Evolutionary conservation across 2,113 vertebrate genomes (phyloP), one percentile per base, ranked within the genome.

Genomic region (Excalfactoria chinensis): DNA sequence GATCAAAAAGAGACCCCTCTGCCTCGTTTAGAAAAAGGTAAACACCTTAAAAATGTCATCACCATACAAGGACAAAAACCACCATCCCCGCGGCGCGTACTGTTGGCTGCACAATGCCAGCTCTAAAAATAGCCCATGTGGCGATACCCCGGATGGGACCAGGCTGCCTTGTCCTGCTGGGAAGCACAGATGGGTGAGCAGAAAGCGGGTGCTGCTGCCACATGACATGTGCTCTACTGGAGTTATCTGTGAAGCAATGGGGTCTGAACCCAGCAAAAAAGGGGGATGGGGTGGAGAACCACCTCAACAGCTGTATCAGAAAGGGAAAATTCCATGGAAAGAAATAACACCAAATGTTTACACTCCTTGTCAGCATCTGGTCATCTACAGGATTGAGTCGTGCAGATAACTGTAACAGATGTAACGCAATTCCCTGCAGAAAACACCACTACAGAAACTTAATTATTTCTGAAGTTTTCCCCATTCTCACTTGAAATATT

Each of bases 21-120:
- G 48, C 60, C 64, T 91, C 69, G 40, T 60, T 28, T 44, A 43
- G 78, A 87, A 76, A 92, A 89, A 67, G 62, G 19, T 71, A 74
- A 95, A 94, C 90, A 83, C 88, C 64, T 95, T 79, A 77, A 77
- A 90, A 92, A 76, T 55, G 53, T 85, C 80, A 91, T 64, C 69
- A 77, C 95, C 91, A 95, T 96, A 94, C 88, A 95, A 93, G 95
- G 89, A 66, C 82, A 95, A 93, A 94, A 89, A 95, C 53, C 79
- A 93, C 83, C 84, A 93, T 40, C 81, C 51, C 46, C 3, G 89
- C 66, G 34, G 78, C 6, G 35, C 48, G 88, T 84, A 64, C 43
- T 44, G 82, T 58, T 40, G 43, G 84, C 85, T 89, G 78, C 79
- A 92, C 89, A 91, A 92, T 91, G 60, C 82, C 72, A 93, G 41